Conservation (phyloP, 92 coral and sea anemone species). For the Siderastrea siderea region DNA sequence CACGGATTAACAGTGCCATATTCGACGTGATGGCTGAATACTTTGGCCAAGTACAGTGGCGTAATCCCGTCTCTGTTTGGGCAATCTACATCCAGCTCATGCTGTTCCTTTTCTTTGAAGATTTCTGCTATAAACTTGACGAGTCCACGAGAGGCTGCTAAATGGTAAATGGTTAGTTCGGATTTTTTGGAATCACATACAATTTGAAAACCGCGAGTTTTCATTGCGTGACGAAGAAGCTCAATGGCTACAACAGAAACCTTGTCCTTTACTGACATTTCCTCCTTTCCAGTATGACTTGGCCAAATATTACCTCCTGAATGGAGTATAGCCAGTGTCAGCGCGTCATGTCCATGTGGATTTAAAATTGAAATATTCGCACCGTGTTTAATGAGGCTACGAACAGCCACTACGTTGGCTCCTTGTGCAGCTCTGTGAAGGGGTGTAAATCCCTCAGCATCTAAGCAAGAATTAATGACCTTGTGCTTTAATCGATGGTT, state of each 20-base stretch:
- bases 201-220: not conserved
- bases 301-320: constrained; percentile 2
- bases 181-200: constrained; percentile 34
- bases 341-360: constrained; percentile 6
- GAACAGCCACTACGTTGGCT: constrained; percentile 66
- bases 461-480: constrained; percentile 49
- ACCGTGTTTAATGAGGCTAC: constrained; percentile 9
- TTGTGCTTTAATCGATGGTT: not conserved
- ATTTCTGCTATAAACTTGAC: constrained; percentile 46
- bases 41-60: constrained; percentile 80
- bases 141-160: constrained; percentile 85
- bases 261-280: not conserved
- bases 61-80: constrained; percentile 71
- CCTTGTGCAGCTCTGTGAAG: constrained; percentile 79
- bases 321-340: constrained; percentile 13
- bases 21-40: not conserved
- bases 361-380: not conserved
- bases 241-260: constrained; percentile 7
- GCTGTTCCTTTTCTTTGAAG: constrained; percentile 21
- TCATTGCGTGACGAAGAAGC: constrained; percentile 39
- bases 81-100: constrained; percentile 63
- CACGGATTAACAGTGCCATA: not conserved
- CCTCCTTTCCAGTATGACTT: not conserved
- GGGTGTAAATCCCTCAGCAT: constrained; percentile 63
- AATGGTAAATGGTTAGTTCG: constrained; percentile 69